Evolutionary conservation across 2,888 invertebrate species (phyloP), one percentile per base, ranked within the genome.

Genomic region (Zootermopsis nevadensis): DNA sequence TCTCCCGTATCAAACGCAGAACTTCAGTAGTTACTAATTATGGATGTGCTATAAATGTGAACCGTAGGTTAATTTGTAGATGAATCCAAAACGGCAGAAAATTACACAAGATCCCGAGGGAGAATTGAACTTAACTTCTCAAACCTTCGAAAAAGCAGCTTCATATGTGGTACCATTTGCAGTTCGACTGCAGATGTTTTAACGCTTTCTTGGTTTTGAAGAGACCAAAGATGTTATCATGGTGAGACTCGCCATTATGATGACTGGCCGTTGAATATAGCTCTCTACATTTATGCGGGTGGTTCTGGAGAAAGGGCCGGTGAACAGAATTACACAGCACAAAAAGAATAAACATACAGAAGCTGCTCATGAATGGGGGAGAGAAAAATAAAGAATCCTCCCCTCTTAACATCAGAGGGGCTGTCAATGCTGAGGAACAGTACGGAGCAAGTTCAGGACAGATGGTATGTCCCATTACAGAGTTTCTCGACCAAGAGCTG

Each of bases 231-330:
- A 67, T 67, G 12, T 67, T 67, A 67, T 31, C 67, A 30, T 24
- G 27, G 8, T 27, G 30, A 30, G n/a, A 19, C 19, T 31, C 69
- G 19, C 19, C 27, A 30, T 2, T 12, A 69, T 69, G 33, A 15
- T 33, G 69, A 69, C 19, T 69, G 69, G 12, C 69, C 33, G 19
- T 10, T 69, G 67, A 67, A 67, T 67, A 10, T 67, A 31, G 22
- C 69, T 69, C 33, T 69, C 31, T 69, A 33, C 33, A 30, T 33
- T 69, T 33, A 69, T 69, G 33, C 69, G 33, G 69, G 69, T 22
- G 69, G 33, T 69, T 6, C 33, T 22, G 69, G 30, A 33, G 69
- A 69, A 33, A 69, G 19, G 69, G 69, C 24, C 33, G 33, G 31
- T 31, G 33, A 19, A 30, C 10, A 8, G 19, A 69, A 69, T 69